phyloP scores from a whole-genome alignment of 2,888 invertebrate species.

The Ceratothoa steindachneri region DNA sequence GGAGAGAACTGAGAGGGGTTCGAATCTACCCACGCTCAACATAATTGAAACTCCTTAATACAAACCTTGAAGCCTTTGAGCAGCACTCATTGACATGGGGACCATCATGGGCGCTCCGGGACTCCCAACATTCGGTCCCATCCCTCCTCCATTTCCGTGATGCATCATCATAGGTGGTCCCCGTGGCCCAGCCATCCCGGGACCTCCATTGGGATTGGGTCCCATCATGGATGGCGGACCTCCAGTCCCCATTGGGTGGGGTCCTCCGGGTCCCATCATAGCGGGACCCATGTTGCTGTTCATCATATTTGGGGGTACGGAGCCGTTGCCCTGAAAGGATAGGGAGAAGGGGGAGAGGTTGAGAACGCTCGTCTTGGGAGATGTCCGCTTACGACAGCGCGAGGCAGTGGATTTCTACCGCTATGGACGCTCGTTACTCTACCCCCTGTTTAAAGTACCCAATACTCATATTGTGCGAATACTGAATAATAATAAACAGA shows the following conservation, averaged over 20 bases:
- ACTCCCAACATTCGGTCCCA: slow-evolving; percentile 34
- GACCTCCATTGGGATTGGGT: slow-evolving; percentile 34
- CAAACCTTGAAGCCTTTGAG: slow-evolving; percentile 5
- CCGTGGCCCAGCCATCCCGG: slow-evolving; percentile 45
- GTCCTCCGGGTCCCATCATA: slow-evolving; percentile 41
- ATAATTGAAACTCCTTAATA: too few species aligned
- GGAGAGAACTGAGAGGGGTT: too few species aligned
- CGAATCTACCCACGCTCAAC: too few species aligned
- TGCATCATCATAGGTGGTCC: slow-evolving; percentile 48
- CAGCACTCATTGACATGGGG: not conserved
- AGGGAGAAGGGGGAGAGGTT: not conserved
- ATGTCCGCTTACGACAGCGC: slow-evolving; percentile 4
- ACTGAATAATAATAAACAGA: too few species aligned
- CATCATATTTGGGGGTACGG: slow-evolving; percentile 23
- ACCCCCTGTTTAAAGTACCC: too few species aligned
- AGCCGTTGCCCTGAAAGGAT: slow-evolving; percentile 14
- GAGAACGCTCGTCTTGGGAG: not conserved
- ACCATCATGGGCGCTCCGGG: slow-evolving; percentile 28
- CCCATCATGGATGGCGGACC: slow-evolving; percentile 41
- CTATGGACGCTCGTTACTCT: too few species aligned
- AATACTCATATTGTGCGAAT: too few species aligned
- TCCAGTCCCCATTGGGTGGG: slow-evolving; percentile 14
- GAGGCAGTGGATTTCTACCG: too few species aligned
- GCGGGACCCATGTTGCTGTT: slow-evolving; percentile 13
- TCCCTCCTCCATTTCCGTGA: slow-evolving; percentile 25